A percentile compares a stretch with the other conserved stretches of the same genome.
phyloP scores from a whole-genome alignment of 2,888 invertebrate genomes.

The Thyatira batis region DNA sequence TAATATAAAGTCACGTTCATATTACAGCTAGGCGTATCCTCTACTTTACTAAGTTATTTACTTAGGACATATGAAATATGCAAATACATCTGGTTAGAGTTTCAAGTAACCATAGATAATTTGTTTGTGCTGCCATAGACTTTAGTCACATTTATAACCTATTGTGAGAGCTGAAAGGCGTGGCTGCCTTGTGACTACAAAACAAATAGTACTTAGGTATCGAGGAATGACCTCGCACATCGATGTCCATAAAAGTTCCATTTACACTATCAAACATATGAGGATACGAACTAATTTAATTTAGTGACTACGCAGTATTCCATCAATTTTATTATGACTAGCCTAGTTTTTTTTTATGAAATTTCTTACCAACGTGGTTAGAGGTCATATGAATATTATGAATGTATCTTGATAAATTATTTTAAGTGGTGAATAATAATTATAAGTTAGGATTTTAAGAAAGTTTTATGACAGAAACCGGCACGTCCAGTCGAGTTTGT shows the following conservation, averaged over 20 bases:
- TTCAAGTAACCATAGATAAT: not conserved
- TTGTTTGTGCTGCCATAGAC: not conserved
- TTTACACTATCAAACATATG: slow-evolving; percentile 33
- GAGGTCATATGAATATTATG: not conserved
- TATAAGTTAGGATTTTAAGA: slow-evolving; percentile 9
- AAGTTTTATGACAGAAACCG: slow-evolving; percentile 2
- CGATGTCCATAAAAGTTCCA: slow-evolving; percentile 28
- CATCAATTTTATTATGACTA: not conserved
- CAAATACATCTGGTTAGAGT: not conserved
- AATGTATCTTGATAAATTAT: too few relatives aligned
- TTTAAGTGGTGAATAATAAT: slow-evolving; percentile 1
- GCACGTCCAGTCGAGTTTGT: slow-evolving; percentile 4
- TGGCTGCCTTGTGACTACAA: not conserved
- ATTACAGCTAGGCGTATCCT: not conserved
- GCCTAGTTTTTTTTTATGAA: not conserved
- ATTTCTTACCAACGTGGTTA: too few relatives aligned
- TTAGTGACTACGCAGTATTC: not conserved
- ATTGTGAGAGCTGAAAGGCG: not conserved
- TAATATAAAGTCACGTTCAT: not conserved
- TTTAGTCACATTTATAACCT: not conserved
- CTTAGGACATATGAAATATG: not conserved
- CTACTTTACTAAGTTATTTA: not conserved
- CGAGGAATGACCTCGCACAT: slow-evolving; percentile 21
- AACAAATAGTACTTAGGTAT: not conserved
- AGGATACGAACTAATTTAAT: not conserved